Base-by-base conservation (phyloP, 2,888 invertebrate species). In the Rhyacophila evoluta region DNA sequence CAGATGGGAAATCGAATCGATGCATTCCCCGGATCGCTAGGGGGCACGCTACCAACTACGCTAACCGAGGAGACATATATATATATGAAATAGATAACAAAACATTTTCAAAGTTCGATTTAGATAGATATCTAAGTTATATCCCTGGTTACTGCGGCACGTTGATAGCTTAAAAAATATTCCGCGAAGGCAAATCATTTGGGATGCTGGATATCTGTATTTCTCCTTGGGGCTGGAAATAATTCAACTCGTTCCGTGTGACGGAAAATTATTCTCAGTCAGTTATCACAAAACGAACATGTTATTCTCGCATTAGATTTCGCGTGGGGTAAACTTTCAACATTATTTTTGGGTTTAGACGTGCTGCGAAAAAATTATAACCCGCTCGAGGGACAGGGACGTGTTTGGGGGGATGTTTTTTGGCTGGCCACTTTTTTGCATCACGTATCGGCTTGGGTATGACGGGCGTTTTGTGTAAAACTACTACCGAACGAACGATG, bases 331-430 rank as follows among this genome's bases (percentile, higher is more conserved):
- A 77, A 77, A 77, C 67, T 77, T 79, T 72, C 78, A 78, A 78
- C 81, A 81, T 81, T 81, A 81, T 81, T 81, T 81, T 81, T 72
- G 81, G 81, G 79, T 78, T 74, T 72, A 55, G 76, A 81, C 81
- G 81, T 81, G 81, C 75, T 70, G 71, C 75, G 81, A 78, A 81
- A 79, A 76, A 81, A 81, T 81, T 81, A 78, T 33, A 33, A 6
- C 75, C 78, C 81, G 75, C 75, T 72, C 79, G 68, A 15, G 74
- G 68, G 75, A 71, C 55, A 19, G 33, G 75, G 72, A 75, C 79
- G 79, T 79, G 79, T 70, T 69, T 10, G 67, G 39, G 69, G 41
- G 74, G 39, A 27, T 71, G 19, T 71, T 71, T 71, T 29, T 71
- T 15, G 71, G 41, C 74, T 72, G 71, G 74, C 76, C 73, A 67